Conservation (phyloP, 2,888 invertebrate species). For the Parnassius glacialis region DNA sequence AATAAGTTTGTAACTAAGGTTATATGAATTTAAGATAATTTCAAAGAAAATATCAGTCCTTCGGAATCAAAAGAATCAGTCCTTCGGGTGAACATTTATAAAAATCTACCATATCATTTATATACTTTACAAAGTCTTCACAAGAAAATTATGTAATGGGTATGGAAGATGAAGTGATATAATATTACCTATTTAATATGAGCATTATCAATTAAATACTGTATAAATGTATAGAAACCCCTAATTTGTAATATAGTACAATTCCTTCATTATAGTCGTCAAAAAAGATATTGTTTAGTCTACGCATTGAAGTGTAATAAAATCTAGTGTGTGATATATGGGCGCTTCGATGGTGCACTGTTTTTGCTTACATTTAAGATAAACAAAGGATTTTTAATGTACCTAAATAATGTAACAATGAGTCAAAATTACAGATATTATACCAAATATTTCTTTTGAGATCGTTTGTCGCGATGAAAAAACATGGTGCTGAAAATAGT, state of each 20-base stretch:
- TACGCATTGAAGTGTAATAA: not conserved
- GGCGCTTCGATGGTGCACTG: too few species aligned
- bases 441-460: too few species aligned
- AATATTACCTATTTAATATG: slow-evolving; percentile 33
- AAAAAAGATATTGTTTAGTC: slow-evolving; percentile 21
- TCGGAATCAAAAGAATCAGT: not conserved
- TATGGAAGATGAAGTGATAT: slow-evolving; percentile 40
- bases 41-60: not conserved
- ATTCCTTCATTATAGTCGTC: slow-evolving; percentile 42
- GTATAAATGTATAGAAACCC: slow-evolving; percentile 45
- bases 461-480: too few species aligned
- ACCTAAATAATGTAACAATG: too few species aligned
- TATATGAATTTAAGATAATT: not conserved
- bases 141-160: not conserved
- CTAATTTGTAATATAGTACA: slow-evolving; percentile 48
- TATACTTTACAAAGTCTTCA: not conserved
- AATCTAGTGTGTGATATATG: not conserved
- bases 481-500: too few species aligned
- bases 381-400: too few species aligned
- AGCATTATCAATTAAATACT: slow-evolving; percentile 29
- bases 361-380: too few species aligned
- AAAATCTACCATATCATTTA: not conserved
- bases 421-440: too few species aligned
- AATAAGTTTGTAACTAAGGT: not conserved
- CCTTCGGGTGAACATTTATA: not conserved